These are phyloP conservation scores for Andrena marginata DNA, from an alignment of 2,888 invertebrate genomes.

Conservation along the genomic window DNA sequence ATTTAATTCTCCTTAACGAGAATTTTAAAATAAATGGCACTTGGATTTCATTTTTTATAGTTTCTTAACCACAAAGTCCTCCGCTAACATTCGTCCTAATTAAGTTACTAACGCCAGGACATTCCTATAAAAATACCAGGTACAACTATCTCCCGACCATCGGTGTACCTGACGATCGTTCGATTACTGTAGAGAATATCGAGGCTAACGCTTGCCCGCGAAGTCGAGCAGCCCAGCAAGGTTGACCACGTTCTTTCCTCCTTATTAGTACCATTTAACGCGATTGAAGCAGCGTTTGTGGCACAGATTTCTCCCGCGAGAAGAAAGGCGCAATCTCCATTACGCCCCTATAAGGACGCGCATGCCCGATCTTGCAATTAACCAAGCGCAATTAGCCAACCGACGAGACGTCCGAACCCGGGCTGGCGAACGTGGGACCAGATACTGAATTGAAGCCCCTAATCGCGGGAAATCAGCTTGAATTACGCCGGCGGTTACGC, in stretches of 20 bases:
- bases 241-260: background rate
- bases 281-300: background rate
- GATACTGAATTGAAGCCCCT: background rate
- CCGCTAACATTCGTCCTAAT: too few species aligned
- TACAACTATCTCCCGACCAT: too few species aligned
- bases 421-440: slow-evolving; percentile 10
- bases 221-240: background rate
- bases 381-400: slow-evolving; percentile 14
- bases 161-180: too few species aligned
- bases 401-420: slow-evolving; percentile 23
- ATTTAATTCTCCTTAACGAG: background rate
- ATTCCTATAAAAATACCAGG: too few species aligned
- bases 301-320: slow-evolving; percentile 6
- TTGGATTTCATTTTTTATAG: background rate
- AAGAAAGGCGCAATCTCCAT: background rate
- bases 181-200: background rate
- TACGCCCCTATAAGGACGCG: background rate
- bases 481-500: background rate
- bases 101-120: too few species aligned
- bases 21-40: background rate
- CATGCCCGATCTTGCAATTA: slow-evolving; percentile 9
- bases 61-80: too few species aligned
- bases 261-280: background rate
- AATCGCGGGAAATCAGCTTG: slow-evolving; percentile 2
- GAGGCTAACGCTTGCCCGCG: background rate